Conservation (phyloP, 1,140 invertebrate species). For the Zaprionus africanus region DNA sequence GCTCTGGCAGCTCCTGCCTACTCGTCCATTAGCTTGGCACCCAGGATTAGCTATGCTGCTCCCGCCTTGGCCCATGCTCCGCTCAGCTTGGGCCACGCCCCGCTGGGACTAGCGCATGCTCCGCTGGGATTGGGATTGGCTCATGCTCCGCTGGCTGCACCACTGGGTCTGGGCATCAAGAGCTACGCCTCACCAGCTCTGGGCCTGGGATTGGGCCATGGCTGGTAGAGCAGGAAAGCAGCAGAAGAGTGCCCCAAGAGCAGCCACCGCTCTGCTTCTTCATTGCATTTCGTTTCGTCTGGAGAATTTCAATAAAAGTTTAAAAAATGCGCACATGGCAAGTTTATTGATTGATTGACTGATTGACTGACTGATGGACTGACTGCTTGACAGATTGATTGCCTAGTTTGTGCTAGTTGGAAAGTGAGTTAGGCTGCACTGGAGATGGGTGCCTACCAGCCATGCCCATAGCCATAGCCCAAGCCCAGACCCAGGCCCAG, state of each 20-base stretch:
- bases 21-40: constrained; percentile 30
- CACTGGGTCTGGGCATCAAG: constrained; percentile 60
- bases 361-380: constrained; percentile 44
- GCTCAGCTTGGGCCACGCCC: constrained; percentile 38
- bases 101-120: constrained; percentile 34
- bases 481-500: constrained; percentile 68
- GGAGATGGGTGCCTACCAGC: constrained; percentile 40
- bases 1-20: constrained; percentile 34
- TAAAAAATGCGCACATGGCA: constrained; percentile 22
- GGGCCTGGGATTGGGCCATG: constrained; percentile 56
- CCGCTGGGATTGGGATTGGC: constrained; percentile 29
- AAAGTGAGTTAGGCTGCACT: constrained; percentile 6
- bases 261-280: constrained; percentile 9
- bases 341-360: not conserved
- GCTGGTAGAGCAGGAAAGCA: constrained; percentile 58
- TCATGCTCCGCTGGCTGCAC: constrained; percentile 45
- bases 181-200: constrained; percentile 47
- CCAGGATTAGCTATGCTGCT: constrained; percentile 49
- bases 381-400: constrained; percentile 29
- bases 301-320: constrained; percentile 26
- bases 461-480: constrained; percentile 55
- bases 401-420: constrained; percentile 26
- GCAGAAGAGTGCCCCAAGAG: not conserved
- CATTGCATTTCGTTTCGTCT: constrained; percentile 27
- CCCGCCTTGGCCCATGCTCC: constrained; percentile 54